Evolutionary conservation across 2,888 invertebrate genomes (phyloP).

Genomic region (Cephus pygmeus): DNA sequence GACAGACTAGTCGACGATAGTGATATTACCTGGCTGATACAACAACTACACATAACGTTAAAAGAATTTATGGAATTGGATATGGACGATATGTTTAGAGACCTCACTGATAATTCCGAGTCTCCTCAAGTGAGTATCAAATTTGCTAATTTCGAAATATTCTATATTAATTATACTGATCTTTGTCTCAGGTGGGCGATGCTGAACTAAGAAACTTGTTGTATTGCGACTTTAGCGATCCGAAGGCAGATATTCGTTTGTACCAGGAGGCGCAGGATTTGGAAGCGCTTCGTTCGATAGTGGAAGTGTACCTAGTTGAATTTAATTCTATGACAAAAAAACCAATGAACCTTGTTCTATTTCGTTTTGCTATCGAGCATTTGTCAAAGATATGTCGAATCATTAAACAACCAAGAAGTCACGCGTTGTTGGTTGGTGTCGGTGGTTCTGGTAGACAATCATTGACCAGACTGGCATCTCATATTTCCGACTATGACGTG

Average conservation of each 20-base stretch:
- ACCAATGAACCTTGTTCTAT: constrained; percentile 94
- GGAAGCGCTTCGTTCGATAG: constrained; percentile 82
- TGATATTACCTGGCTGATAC: constrained; percentile 85
- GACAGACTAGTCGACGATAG: constrained; percentile 89
- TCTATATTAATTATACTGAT: not conserved
- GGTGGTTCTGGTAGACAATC: constrained; percentile 96
- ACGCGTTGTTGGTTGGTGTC: constrained; percentile 89
- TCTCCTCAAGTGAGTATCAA: constrained; percentile 26
- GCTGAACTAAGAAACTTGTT: constrained; percentile 85
- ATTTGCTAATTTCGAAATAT: not conserved
- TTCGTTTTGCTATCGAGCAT: constrained; percentile 95
- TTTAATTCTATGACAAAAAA: constrained; percentile 96
- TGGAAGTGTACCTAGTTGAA: constrained; percentile 89
- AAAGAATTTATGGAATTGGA: constrained; percentile 72
- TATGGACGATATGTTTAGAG: constrained; percentile 77
- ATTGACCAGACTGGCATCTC: constrained; percentile 88
- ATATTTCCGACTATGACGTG: constrained; percentile 92
- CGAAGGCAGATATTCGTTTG: constrained; percentile 88
- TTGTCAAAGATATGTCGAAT: constrained; percentile 91
- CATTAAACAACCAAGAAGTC: constrained; percentile 90
- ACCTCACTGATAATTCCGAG: constrained; percentile 69
- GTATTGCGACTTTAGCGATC: constrained; percentile 95
- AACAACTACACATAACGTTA: constrained; percentile 75
- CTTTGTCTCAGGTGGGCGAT: constrained; percentile 75
- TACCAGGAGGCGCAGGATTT: constrained; percentile 91